These are phyloP conservation scores for Pteria penguin DNA, from an alignment of 2,888 invertebrate genomes.

Conservation along the genomic window DNA sequence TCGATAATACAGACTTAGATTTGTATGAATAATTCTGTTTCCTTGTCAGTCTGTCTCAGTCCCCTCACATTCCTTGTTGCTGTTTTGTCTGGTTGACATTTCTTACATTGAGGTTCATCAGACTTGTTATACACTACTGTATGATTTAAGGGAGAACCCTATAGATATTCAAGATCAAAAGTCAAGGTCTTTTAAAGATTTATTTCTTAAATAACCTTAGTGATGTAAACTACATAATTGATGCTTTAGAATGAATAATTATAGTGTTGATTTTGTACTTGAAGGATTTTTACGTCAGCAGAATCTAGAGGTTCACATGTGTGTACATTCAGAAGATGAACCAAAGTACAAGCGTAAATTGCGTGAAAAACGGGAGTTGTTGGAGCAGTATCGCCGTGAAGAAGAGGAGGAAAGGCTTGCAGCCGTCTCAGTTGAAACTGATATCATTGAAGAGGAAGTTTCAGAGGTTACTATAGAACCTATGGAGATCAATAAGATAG, in stretches of 20 bases:
- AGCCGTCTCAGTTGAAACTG: constrained; percentile 49
- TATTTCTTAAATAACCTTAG: no score
- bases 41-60: no score
- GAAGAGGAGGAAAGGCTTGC: constrained; percentile 30
- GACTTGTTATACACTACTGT: no score
- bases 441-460: constrained; percentile 41
- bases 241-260: neutral
- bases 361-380: constrained; percentile 26
- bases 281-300: constrained; percentile 40
- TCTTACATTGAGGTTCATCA: no score
- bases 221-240: no score
- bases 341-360: constrained; percentile 42
- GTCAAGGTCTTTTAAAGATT: no score
- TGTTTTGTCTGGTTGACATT: no score
- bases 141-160: no score
- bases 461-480: constrained; percentile 5
- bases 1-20: no score
- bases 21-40: no score
- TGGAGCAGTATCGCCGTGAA: constrained; percentile 24
- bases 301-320: constrained; percentile 47
- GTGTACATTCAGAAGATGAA: constrained; percentile 44
- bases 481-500: constrained; percentile 28
- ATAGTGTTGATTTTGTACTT: neutral
- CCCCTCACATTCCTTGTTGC: no score
- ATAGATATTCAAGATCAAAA: no score